Evolutionary conservation across 2,113 vertebrate species (phyloP), one percentile per base, ranked within the genome.

Genomic region (Australoheros scitulus): DNA sequence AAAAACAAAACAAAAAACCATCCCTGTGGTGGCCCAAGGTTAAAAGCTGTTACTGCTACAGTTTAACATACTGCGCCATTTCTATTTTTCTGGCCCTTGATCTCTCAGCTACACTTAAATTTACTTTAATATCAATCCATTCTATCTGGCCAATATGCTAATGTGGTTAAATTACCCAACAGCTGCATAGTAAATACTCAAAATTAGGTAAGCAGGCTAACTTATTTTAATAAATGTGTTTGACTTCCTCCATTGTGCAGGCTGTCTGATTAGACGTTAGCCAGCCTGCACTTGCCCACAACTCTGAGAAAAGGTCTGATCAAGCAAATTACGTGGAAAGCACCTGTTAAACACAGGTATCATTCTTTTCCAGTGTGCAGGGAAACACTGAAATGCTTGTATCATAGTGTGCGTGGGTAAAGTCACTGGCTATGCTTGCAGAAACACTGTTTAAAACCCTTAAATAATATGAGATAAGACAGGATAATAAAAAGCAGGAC

Each of bases 51-150:
- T 72, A 55, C 18, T 72, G 68, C 24, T 72, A 72, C 68, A 14
- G 26, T 52, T 55, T 8, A 72, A 72, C 52, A 52, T 52, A 26
- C 47, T 70, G 65, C 41, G 29, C 43, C 43, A 70, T 52, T 72
- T 52, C 17, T 52, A 72, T 72, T 72, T 72, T 55, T 55, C 68
- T 55, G 47, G 68, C 68, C 47, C 26, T 32, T 52, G 24, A 32
- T 72, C 26, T 20, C 65, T 13, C 65, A 70, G 68, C 68, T 55
- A 47, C 26, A 72, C 47, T 72, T 72, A 72, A 55, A 72, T 72
- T 72, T 72, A 72, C 68, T 32, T 72, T 72, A 29, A 32, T 72
- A 32, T 52, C 68, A 72, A 72, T 72, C 47, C 26, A 11, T 15
- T 70, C 24, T 72, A 47, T 72, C 68, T 72, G 47, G 24, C 47